A percentile compares a stretch with the other conserved stretches of the same genome.
These are phyloP conservation scores for Dryobotodes eremita DNA, from an alignment of 2,888 invertebrate species.

Conservation along the genomic window DNA sequence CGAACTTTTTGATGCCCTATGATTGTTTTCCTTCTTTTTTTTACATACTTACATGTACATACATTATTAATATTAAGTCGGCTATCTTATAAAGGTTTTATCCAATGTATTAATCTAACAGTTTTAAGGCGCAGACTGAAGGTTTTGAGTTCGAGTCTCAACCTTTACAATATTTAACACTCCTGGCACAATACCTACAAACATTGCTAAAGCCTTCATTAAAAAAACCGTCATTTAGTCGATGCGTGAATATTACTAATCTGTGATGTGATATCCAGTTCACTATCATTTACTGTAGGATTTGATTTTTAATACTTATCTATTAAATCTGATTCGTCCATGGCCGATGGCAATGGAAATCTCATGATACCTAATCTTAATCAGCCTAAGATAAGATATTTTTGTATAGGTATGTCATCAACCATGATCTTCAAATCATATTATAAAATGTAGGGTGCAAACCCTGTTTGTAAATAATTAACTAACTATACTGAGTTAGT, in stretches of 20 bases:
- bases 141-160: too few species aligned
- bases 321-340: conserved; percentile 20
- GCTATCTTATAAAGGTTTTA: too few species aligned
- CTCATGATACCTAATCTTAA: conserved; percentile 13
- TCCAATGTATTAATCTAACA: too few species aligned
- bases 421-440: conserved; percentile 3
- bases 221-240: background rate
- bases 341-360: conserved; percentile 22
- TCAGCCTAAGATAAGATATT: conserved; percentile 25
- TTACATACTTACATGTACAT: too few species aligned
- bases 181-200: too few species aligned
- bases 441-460: background rate
- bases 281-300: background rate
- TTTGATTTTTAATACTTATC: conserved; percentile 15
- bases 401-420: background rate
- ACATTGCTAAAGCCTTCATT: too few species aligned
- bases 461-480: background rate
- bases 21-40: too few species aligned
- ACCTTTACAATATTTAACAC: too few species aligned
- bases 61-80: too few species aligned
- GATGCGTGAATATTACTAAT: background rate
- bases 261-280: background rate
- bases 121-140: too few species aligned
- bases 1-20: too few species aligned
- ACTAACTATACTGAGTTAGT: background rate